These are phyloP conservation scores for Muntiacus reevesi DNA, from an alignment of 2,113 vertebrate species.

Conservation along the genomic window DNA sequence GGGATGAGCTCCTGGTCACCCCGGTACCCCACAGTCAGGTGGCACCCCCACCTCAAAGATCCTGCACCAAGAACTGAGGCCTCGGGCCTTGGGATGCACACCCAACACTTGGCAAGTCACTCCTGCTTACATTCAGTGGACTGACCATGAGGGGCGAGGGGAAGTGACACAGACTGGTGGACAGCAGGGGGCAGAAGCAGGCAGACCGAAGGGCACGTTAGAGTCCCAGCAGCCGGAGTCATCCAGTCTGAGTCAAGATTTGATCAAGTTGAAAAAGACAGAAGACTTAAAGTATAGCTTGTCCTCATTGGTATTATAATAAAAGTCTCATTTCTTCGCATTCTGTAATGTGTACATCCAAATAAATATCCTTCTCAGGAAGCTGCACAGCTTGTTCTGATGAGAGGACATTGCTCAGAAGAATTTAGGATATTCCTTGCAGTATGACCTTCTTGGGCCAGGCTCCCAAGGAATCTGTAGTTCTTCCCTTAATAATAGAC, in stretches of 20 bases:
- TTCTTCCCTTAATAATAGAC: too few relatives aligned
- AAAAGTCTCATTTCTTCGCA: not conserved
- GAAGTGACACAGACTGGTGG: not conserved
- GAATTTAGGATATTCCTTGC: not conserved
- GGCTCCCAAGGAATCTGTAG: not conserved
- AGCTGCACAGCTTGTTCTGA: rapidly evolving
- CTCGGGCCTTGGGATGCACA: too few relatives aligned
- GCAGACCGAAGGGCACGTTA: not conserved
- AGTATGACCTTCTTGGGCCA: too few relatives aligned
- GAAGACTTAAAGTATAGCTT: rapidly evolving
- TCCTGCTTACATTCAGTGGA: too few relatives aligned
- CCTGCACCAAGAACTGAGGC: too few relatives aligned
- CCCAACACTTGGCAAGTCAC: too few relatives aligned
- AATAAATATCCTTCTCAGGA: not conserved
- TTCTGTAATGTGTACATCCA: rapidly evolving
- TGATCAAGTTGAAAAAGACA: not conserved
- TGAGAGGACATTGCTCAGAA: too few relatives aligned
- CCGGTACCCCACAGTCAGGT: not conserved
- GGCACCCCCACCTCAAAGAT: too few relatives aligned
- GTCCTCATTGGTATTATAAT: rapidly evolving
- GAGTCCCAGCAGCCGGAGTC: rapidly evolving
- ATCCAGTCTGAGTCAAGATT: not conserved
- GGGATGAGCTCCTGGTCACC: too few relatives aligned
- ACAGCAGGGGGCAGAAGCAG: rapidly evolving
- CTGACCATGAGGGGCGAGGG: rapidly evolving